Conservation (phyloP, 92 coral and sea anemone species). For the Micromussa lordhowensis region DNA sequence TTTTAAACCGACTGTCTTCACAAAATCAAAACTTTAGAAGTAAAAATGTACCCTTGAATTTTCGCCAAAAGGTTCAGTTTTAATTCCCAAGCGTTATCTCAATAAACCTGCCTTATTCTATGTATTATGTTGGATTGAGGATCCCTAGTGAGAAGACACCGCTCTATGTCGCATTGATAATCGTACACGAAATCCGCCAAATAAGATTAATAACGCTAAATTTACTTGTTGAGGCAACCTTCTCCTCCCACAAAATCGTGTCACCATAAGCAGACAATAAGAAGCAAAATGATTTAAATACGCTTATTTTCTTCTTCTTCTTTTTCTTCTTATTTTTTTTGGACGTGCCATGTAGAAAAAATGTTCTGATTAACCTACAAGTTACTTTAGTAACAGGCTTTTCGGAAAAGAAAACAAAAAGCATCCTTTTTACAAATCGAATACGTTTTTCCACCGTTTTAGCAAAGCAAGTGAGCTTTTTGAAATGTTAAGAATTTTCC, state of each 20-base stretch:
- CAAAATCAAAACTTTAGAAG: neutral
- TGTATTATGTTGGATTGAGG: conserved; percentile 4
- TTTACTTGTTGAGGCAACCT: neutral
- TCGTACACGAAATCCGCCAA: conserved; percentile 1
- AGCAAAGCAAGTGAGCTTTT: neutral
- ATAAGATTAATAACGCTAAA: neutral
- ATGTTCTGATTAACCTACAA: no score
- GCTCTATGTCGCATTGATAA: neutral
- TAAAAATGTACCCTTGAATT: neutral
- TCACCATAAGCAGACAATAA: neutral
- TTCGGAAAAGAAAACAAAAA: neutral
- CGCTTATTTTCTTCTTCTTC: no score
- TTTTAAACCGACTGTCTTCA: neutral
- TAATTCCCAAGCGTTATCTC: neutral
- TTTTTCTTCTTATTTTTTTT: no score
- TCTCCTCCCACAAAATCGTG: neutral
- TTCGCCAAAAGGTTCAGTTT: neutral
- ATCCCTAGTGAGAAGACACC: neutral
- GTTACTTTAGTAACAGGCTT: neutral
- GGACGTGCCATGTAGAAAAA: no score
- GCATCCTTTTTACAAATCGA: neutral
- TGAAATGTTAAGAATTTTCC: neutral
- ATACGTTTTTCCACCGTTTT: neutral
- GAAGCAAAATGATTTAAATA: neutral
- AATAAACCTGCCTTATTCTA: neutral